phyloP scores from a whole-genome alignment of 2,113 vertebrate genomes.

The Gallinago jamesoni region DNA sequence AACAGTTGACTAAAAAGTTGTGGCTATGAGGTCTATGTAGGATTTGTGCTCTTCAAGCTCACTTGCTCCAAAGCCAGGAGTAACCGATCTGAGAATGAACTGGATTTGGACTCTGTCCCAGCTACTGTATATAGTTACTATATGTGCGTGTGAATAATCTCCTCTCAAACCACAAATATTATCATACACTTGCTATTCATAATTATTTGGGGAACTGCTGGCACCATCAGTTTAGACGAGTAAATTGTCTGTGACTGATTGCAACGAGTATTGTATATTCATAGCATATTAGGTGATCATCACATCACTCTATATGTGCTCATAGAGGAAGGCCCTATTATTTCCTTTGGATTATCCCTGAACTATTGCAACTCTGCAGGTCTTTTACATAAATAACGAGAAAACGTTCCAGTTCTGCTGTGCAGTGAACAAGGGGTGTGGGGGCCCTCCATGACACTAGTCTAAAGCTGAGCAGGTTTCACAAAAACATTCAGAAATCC shows the following conservation, averaged over 20 bases:
- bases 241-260: neutral
- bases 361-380: neutral
- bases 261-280: neutral
- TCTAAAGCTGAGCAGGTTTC: neutral
- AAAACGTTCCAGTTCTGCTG: neutral
- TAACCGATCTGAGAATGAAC: neutral
- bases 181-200: neutral
- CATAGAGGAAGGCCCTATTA: neutral
- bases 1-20: neutral
- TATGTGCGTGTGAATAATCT: neutral
- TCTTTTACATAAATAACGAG: neutral
- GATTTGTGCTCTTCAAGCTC: neutral
- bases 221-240: neutral
- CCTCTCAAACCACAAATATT: neutral
- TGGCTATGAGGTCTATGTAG: neutral
- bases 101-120: neutral
- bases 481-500: neutral
- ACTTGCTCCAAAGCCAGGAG: accelerated
- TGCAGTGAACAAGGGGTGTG: neutral
- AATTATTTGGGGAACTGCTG: neutral
- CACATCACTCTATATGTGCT: neutral
- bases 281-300: neutral
- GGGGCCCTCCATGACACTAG: neutral
- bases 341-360: neutral
- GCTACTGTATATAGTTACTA: neutral